A percentile compares a stretch with the other conserved stretches of the same genome.
These are phyloP conservation scores for Nyctereutes procyonoides DNA, from an alignment of 2,113 vertebrate species.

Conservation along the genomic window DNA sequence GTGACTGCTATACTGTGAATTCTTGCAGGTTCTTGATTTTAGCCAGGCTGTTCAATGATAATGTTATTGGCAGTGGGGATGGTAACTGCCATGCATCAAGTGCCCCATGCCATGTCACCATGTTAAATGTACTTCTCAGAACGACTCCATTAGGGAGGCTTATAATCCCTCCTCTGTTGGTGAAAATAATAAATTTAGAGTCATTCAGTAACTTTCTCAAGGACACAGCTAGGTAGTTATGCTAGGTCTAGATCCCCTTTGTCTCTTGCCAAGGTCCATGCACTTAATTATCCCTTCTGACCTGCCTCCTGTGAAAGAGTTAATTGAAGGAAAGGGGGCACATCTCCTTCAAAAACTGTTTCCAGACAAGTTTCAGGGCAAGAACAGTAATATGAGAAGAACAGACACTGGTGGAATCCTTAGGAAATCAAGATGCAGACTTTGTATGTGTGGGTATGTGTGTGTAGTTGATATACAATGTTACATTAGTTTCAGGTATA, in stretches of 20 bases:
- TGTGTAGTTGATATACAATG: not conserved
- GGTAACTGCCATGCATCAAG: not conserved
- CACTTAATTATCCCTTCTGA: not conserved
- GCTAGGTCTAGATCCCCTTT: not conserved
- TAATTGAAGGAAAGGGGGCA: not conserved
- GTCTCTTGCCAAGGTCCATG: not conserved
- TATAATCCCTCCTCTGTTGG: not conserved
- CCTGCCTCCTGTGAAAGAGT: not conserved
- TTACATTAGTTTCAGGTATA: not conserved
- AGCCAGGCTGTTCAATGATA: not conserved
- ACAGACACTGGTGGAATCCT: not conserved
- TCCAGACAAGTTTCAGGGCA: not conserved
- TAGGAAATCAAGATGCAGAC: not conserved
- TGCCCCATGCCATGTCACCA: fast-evolving
- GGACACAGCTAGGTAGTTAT: not conserved
- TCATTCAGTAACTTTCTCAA: not conserved
- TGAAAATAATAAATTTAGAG: not conserved
- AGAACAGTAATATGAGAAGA: not conserved
- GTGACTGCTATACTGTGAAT: not conserved
- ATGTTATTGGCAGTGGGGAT: no score
- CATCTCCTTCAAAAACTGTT: not conserved
- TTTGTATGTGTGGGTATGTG: no score
- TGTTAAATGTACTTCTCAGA: not conserved
- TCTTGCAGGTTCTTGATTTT: not conserved
- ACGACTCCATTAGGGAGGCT: not conserved